Percentiles rank a stretch among this genome's conserved stretches.
phyloP scores from a whole-genome alignment of 2,113 vertebrate species.

The Emydocephalus ijimae region DNA sequence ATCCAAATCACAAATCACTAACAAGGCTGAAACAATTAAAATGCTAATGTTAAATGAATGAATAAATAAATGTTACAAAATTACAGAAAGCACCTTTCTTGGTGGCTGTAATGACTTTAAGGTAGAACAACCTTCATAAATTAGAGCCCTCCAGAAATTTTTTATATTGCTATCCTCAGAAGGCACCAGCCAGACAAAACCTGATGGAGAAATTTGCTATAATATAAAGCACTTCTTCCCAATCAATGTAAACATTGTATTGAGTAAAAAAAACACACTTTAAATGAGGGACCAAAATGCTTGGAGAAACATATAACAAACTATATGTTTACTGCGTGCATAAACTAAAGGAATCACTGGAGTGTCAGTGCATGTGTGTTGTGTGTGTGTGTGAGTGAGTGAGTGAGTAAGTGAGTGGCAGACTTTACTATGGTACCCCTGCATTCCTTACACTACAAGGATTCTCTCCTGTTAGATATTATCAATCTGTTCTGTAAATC shows the following conservation, averaged over 20 bases:
- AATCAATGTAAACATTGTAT: not conserved
- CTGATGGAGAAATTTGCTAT: not conserved
- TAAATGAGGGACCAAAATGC: not conserved
- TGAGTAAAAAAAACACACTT: not conserved
- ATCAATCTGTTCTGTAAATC: not conserved
- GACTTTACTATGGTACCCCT: not conserved
- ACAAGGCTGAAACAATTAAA: not conserved
- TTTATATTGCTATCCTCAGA: not conserved
- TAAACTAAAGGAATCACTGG: not conserved
- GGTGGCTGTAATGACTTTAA: not conserved
- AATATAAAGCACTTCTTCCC: not conserved
- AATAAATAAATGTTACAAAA: not conserved
- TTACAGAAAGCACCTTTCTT: not conserved
- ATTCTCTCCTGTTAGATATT: not conserved
- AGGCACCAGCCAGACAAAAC: not conserved
- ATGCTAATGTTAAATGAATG: not conserved
- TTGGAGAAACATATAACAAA: not conserved
- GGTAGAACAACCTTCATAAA: not conserved
- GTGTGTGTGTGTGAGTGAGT: too few species aligned
- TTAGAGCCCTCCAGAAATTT: not conserved
- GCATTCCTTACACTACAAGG: not conserved
- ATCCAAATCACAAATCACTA: not conserved
- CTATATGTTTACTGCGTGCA: not conserved
- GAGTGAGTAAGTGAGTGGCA: too few species aligned
- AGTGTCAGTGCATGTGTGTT: not conserved